Evolutionary conservation across 2,888 invertebrate genomes (phyloP), one percentile per base, ranked within the genome.

Genomic region (Aelia acuminata): DNA sequence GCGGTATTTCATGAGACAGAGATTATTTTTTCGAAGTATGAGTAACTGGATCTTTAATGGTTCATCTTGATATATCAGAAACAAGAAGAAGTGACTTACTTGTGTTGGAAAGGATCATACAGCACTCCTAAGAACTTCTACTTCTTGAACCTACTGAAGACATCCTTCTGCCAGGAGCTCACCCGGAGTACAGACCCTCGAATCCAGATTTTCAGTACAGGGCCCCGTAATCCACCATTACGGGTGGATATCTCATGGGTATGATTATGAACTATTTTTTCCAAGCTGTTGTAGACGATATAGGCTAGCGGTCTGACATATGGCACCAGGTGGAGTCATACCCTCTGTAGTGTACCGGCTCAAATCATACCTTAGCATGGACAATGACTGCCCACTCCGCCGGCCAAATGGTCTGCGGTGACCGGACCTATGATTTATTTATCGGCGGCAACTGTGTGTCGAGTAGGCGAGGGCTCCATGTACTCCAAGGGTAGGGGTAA

Each of bases 281-380:
- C 80, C 80, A 39, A 22, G 4, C 80, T 47, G 80, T n/a, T n/a
- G 80, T 80, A 43, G 43, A n/a, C n/a, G 10, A 5, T n/a, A n/a
- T n/a, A n/a, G 1, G 3, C 43, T 47, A 39, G 80, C 80, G 80
- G 80, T 80, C 80, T 20, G 80, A 39, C 80, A 80, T 43, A 80
- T 80, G 80, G 80, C 80, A 47, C 80, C 80, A 80, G 39, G 43
- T 80, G 80, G 80, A 47, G 80, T 80, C 80, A 80, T 80, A 80
- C n/a, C n/a, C 80, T 80, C 43, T n/a, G n/a, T n/a, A 8, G 43
- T 15, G 80, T 80, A 80, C n/a, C 15, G 43, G 43, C 39, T 47
- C 80, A 80, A 80, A 80, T 80, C 80, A 80, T 80, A 80, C 80
- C 43, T 80, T 80, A 75, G 18, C 35, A 35, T 75, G 39, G 75